Percentiles rank a stretch among this genome's conserved stretches.
Conservation (phyloP, 1,140 invertebrate genomes). For the Heliconius hermathena region DNA sequence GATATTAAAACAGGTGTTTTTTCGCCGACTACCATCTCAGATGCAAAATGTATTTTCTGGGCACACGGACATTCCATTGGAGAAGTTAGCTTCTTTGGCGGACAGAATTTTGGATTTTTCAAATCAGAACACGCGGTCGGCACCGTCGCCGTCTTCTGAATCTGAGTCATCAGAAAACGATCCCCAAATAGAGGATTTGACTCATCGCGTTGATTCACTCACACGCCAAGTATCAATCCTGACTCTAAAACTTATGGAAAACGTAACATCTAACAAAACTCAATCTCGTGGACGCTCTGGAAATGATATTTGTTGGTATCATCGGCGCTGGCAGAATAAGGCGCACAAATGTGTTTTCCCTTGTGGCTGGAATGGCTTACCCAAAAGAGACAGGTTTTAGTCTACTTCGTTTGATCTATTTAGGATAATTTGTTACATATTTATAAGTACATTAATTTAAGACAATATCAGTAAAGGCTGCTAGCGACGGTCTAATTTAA, state of each 20-base stretch:
- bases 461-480: background rate
- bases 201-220: background rate
- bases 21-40: background rate
- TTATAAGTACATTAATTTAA: background rate
- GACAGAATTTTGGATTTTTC: background rate
- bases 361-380: background rate
- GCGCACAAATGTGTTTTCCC: background rate
- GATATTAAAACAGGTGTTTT: background rate
- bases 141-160: background rate
- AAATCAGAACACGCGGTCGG: background rate
- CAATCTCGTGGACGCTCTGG: background rate
- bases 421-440: no score
- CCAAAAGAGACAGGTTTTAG: background rate
- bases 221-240: background rate
- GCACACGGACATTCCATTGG: background rate
- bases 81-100: background rate
- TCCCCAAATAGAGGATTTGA: background rate
- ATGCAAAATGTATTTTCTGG: background rate
- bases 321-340: background rate
- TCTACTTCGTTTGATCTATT: no score
- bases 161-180: background rate
- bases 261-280: background rate
- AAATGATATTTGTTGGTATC: conserved; percentile 4
- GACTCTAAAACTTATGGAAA: background rate
- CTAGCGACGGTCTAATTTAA: background rate